Conservation (phyloP, 2,797 vertebrate genomes). For the Borostomias antarcticus region DNA sequence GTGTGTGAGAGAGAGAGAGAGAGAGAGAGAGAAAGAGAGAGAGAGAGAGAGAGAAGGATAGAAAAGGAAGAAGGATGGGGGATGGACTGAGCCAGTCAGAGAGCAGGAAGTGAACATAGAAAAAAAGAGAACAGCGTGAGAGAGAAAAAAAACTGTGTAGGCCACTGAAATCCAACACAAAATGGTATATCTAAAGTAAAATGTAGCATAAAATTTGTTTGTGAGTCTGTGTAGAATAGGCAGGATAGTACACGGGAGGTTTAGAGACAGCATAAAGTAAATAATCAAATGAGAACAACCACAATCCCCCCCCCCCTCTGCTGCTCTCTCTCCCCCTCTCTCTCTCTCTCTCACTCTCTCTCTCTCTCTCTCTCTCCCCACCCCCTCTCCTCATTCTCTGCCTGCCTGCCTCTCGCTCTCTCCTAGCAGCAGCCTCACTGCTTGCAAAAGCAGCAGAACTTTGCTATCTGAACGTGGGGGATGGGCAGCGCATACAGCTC, state of each 20-base stretch:
- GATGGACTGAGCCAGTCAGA: slow-evolving; percentile 72
- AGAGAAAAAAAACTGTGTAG: slow-evolving; percentile 55
- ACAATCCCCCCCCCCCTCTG: slow-evolving; percentile 19
- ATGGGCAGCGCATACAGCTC: slow-evolving; percentile 72
- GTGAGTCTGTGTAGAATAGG: slow-evolving; percentile 25
- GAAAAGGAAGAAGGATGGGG: slow-evolving; percentile 72
- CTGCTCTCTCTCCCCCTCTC: slow-evolving; percentile 28
- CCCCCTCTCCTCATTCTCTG: slow-evolving; percentile 50
- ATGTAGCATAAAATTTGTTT: slow-evolving; percentile 26
- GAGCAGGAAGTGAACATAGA: slow-evolving; percentile 77
- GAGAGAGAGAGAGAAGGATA: slow-evolving; percentile 37
- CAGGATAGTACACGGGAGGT: slow-evolving; percentile 30
- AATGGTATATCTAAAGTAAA: slow-evolving; percentile 41
- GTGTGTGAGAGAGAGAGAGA: slow-evolving; percentile 45
- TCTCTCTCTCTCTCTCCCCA: slow-evolving; percentile 61
- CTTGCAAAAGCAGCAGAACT: slow-evolving; percentile 83
- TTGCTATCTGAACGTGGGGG: slow-evolving; percentile 83
- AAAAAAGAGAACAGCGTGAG: slow-evolving; percentile 49
- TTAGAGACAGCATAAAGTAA: slow-evolving; percentile 55
- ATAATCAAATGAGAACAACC: slow-evolving; percentile 63
- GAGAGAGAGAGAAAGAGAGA: slow-evolving; percentile 14
- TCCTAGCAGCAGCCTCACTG: slow-evolving; percentile 69
- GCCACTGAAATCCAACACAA: slow-evolving; percentile 45
- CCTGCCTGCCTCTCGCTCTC: slow-evolving; percentile 63
- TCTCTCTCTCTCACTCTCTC: slow-evolving; percentile 7